A percentile compares a stretch with the other conserved stretches of the same genome.
Evolutionary conservation across 2,888 invertebrate genomes (phyloP).

Genomic region (Phyllotreta striolata): DNA sequence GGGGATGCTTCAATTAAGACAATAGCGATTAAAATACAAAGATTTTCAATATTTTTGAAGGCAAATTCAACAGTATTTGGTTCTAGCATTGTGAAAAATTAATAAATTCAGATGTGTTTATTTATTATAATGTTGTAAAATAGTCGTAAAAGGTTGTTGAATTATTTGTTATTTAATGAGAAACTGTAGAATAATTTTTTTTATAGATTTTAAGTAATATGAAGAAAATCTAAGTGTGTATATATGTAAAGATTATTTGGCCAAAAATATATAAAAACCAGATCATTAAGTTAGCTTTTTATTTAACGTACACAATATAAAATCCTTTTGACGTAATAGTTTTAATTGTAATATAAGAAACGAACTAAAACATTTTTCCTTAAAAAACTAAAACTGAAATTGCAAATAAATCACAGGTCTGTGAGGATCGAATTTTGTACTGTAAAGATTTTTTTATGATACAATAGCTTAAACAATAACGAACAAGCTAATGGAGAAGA

Average conservation of each 20-base stretch:
- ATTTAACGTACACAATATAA: not conserved
- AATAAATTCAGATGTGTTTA: not conserved
- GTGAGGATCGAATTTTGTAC: slow-evolving; percentile 21
- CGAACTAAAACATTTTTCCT: not conserved
- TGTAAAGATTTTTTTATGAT: slow-evolving; percentile 12
- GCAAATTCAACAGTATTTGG: not conserved
- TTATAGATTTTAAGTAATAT: slow-evolving; percentile 10
- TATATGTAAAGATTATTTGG: slow-evolving; percentile 6
- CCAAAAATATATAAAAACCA: slow-evolving; percentile 1
- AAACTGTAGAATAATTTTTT: not conserved
- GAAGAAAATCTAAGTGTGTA: slow-evolving; percentile 13
- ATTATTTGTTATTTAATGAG: slow-evolving; percentile 4
- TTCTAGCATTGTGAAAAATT: not conserved
- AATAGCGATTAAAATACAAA: not conserved
- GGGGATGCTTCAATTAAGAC: no score
- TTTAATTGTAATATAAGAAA: not conserved
- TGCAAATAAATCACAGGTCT: not conserved
- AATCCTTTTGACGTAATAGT: not conserved
- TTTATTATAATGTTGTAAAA: not conserved
- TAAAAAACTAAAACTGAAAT: not conserved
- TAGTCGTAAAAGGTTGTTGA: slow-evolving; percentile 3
- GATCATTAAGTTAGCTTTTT: not conserved
- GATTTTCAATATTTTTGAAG: slow-evolving; percentile 2
- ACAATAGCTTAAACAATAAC: slow-evolving; percentile 32
- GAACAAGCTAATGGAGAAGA: slow-evolving; percentile 23